phyloP scores from a whole-genome alignment of 1,140 invertebrate species.

The Fopius arisanus region DNA sequence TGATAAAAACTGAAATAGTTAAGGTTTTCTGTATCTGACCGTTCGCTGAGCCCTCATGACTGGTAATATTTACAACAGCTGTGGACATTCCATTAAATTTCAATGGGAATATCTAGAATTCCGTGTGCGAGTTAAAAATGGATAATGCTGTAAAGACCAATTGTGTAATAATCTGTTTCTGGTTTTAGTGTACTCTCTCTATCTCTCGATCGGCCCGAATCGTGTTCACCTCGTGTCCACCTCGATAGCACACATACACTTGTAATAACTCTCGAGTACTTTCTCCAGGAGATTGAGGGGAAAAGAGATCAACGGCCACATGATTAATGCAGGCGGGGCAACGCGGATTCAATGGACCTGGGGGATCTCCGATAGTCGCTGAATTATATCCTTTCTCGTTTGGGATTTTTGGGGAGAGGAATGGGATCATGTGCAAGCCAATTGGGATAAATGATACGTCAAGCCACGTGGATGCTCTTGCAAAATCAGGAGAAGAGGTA shows the following conservation, averaged over 20 bases:
- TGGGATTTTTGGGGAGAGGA: background rate
- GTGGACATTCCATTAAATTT: background rate
- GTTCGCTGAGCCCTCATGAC: background rate
- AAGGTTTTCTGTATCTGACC: constrained; percentile 12
- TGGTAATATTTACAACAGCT: background rate
- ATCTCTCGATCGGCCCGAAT: constrained; percentile 35
- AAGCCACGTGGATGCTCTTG: background rate
- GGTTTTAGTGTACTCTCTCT: background rate
- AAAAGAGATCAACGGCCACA: constrained; percentile 14
- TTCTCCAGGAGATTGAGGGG: constrained; percentile 36
- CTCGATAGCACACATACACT: constrained; percentile 22
- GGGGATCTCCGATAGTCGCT: constrained; percentile 18
- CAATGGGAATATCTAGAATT: background rate
- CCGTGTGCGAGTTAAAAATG: background rate
- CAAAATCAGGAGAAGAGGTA: background rate
- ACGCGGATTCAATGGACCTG: background rate
- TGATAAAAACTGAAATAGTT: constrained; percentile 52
- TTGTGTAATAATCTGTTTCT: constrained; percentile 29
- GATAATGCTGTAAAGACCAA: constrained; percentile 9
- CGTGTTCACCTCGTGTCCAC: constrained; percentile 38
- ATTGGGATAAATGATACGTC: background rate
- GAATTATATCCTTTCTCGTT: constrained; percentile 20
- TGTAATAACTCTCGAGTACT: constrained; percentile 29
- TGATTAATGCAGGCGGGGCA: background rate
- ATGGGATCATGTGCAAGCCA: background rate